Evolutionary conservation across 2,797 vertebrate species (phyloP).

Genomic region (Antennarius maculatus): DNA sequence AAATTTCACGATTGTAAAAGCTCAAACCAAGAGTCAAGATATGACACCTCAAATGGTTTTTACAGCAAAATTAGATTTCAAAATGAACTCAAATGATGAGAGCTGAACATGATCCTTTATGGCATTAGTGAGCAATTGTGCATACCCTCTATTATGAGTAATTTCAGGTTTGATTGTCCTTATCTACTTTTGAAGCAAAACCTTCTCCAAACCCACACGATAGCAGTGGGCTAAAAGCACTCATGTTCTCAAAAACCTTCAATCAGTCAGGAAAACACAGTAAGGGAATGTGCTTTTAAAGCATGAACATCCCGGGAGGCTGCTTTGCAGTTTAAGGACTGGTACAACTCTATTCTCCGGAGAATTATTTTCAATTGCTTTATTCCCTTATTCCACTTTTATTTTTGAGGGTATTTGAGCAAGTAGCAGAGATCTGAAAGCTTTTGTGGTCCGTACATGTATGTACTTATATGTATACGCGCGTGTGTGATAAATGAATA

Average conservation of each 20-base stretch:
- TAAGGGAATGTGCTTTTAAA: not conserved
- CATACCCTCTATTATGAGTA: not conserved
- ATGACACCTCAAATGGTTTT: conserved; percentile 1
- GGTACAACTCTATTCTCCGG: not conserved
- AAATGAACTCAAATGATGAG: not conserved
- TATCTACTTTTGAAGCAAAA: not conserved
- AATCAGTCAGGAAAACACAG: conserved; percentile 2
- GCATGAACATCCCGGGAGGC: not conserved
- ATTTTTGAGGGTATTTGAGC: conserved; percentile 2
- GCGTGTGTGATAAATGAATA: too few relatives aligned
- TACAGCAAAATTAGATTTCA: not conserved
- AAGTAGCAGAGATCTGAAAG: not conserved
- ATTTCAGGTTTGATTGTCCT: not conserved
- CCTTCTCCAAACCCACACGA: not conserved
- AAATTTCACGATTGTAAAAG: too few relatives aligned
- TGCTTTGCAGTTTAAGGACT: not conserved
- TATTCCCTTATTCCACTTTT: not conserved
- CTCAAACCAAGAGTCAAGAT: not conserved
- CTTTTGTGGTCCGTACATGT: not conserved
- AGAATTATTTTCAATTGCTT: not conserved
- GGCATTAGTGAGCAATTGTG: not conserved
- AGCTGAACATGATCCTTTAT: not conserved
- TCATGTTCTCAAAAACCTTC: not conserved
- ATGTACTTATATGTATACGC: too few relatives aligned
- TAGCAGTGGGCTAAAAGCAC: not conserved